Conservation (phyloP, 1,140 invertebrate species). For the Polyergus mexicanus region DNA sequence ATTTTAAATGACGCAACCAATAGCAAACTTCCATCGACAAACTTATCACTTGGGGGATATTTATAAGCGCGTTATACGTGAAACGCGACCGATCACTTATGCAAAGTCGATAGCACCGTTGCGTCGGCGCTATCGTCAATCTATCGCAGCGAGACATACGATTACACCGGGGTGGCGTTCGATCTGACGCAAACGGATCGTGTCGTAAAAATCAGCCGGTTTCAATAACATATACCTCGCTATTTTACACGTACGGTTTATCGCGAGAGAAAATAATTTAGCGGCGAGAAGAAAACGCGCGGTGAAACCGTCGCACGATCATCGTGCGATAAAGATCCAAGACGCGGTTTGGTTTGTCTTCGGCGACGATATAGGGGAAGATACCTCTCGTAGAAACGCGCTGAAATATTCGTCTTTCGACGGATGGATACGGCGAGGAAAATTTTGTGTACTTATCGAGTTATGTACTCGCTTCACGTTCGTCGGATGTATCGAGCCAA, state of each 20-base stretch:
- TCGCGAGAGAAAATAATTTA: slow-evolving; percentile 14
- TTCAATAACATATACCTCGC: slow-evolving; percentile 20
- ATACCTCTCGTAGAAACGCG: slow-evolving; percentile 55
- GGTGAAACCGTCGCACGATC: not conserved
- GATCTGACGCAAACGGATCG: not conserved
- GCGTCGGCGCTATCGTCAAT: slow-evolving; percentile 9
- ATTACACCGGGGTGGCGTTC: slow-evolving; percentile 1
- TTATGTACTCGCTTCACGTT: slow-evolving; percentile 77
- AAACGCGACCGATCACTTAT: slow-evolving; percentile 21
- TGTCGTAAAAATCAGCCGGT: slow-evolving; percentile 30
- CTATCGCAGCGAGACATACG: slow-evolving; percentile 6
- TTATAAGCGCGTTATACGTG: not conserved
- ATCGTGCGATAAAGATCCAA: slow-evolving; percentile 25
- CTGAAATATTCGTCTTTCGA: slow-evolving; percentile 49
- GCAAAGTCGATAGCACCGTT: slow-evolving; percentile 20
- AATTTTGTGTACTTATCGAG: slow-evolving; percentile 77
- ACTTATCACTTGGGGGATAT: not conserved
- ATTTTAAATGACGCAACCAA: not conserved
- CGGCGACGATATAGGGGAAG: not conserved
- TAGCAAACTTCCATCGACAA: not conserved
- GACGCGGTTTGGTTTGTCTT: not conserved
- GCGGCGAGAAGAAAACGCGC: not conserved
- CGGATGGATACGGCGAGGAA: slow-evolving; percentile 68
- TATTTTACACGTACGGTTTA: slow-evolving; percentile 22
- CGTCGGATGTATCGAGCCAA: slow-evolving; percentile 74